A percentile compares a stretch with the other conserved stretches of the same genome.
Evolutionary conservation across 2,888 invertebrate genomes (phyloP).

Genomic region (Tetrapedia diversipes): DNA sequence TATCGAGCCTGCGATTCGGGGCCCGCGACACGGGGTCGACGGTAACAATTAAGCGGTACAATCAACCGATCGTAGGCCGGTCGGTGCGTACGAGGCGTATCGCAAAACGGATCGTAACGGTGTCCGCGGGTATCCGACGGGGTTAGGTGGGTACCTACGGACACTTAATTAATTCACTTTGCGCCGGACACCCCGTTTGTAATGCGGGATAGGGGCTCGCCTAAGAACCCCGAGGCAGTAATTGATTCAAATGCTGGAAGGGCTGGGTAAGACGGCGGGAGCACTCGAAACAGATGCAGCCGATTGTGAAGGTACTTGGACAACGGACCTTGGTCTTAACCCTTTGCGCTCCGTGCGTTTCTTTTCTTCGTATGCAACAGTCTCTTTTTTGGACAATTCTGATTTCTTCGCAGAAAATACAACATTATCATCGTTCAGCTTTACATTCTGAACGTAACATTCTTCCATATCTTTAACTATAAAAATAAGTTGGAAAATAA

Average conservation of each 20-base stretch:
- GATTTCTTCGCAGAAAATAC: too few species aligned
- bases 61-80: constrained; percentile 55
- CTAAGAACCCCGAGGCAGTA: constrained; percentile 74
- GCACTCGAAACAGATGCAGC: too few species aligned
- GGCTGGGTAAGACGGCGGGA: constrained; percentile 38
- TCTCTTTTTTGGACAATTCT: too few species aligned
- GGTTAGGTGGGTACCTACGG: constrained; percentile 56
- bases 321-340: too few species aligned
- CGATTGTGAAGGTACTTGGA: too few species aligned
- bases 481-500: too few species aligned
- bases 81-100: constrained; percentile 23
- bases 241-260: constrained; percentile 79
- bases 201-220: constrained; percentile 70
- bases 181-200: constrained; percentile 71
- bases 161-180: constrained; percentile 80
- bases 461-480: too few species aligned
- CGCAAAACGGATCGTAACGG: constrained; percentile 47
- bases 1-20: constrained; percentile 70
- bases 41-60: constrained; percentile 67
- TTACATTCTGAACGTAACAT: too few species aligned
- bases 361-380: too few species aligned
- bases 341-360: too few species aligned
- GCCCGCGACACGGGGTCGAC: constrained; percentile 35
- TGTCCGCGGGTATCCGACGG: constrained; percentile 43
- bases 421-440: too few species aligned